Conservation (phyloP, 2,888 invertebrate species). For the Archips xylosteana region DNA sequence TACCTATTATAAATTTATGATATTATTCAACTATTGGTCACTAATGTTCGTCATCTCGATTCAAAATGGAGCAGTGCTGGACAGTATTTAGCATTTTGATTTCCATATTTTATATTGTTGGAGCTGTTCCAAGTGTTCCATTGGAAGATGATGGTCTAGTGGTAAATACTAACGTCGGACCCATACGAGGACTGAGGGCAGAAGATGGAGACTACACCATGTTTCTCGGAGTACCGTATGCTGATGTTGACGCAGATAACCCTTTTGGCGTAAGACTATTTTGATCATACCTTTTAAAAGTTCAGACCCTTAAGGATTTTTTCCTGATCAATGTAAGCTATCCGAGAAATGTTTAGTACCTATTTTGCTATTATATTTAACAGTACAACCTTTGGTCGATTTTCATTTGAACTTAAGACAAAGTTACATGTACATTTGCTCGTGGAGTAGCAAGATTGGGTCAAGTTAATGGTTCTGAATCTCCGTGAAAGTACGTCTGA, state of each 20-base stretch:
- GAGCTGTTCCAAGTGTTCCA: background rate
- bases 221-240: conserved; percentile 53
- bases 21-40: background rate
- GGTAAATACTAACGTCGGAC: conserved; percentile 42
- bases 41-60: background rate
- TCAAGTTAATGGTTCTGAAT: too few relatives aligned
- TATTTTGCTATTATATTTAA: too few relatives aligned
- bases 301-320: background rate
- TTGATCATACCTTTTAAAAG: background rate
- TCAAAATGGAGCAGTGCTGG: background rate
- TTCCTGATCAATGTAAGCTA: too few relatives aligned
- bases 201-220: conserved; percentile 46
- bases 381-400: too few relatives aligned
- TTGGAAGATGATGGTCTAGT: conserved; percentile 33
- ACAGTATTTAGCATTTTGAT: background rate
- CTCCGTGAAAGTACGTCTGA: too few relatives aligned
- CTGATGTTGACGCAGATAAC: conserved; percentile 46
- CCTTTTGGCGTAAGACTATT: conserved; percentile 50
- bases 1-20: background rate
- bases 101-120: background rate
- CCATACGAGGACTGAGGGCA: conserved; percentile 41
- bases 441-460: too few relatives aligned
- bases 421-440: too few relatives aligned
- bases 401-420: too few relatives aligned
- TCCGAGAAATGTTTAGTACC: too few relatives aligned